Evolutionary conservation across 2,888 invertebrate genomes (phyloP).

Genomic region (Yponomeuta cagnagella): DNA sequence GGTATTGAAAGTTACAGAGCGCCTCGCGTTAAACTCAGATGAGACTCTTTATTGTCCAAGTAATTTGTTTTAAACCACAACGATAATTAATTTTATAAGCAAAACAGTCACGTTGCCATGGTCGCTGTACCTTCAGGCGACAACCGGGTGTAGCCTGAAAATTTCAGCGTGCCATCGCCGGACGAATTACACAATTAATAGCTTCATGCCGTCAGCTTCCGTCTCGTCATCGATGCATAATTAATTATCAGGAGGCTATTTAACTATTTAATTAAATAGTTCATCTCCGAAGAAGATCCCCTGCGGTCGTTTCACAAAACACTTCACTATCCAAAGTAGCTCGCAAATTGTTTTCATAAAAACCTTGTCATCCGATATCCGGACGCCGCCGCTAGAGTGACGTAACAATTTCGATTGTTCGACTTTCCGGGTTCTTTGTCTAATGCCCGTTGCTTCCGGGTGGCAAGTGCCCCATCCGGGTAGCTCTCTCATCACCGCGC

Average conservation of each 20-base stretch:
- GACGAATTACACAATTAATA: conserved; percentile 41
- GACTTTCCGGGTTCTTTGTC: conserved; percentile 36
- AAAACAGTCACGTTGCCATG: background rate
- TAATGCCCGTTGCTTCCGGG: conserved; percentile 39
- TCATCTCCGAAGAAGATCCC: background rate
- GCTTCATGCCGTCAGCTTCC: conserved; percentile 33
- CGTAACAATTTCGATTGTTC: conserved; percentile 35
- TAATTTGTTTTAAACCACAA: conserved; percentile 2
- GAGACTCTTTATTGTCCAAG: background rate
- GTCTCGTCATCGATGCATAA: conserved; percentile 42
- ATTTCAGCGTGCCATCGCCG: conserved; percentile 27
- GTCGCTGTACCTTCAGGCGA: background rate
- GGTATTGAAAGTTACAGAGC: background rate
- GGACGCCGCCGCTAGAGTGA: conserved; percentile 26
- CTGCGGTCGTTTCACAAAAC: background rate
- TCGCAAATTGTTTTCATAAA: background rate
- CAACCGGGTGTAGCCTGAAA: conserved; percentile 27
- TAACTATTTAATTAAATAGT: conserved; percentile 3
- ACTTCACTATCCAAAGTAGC: background rate
- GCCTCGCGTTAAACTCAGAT: background rate
- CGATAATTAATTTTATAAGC: background rate
- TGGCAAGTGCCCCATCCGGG: conserved; percentile 23
- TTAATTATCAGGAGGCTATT: conserved; percentile 24
- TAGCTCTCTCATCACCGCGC: background rate
- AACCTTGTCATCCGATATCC: conserved; percentile 31